These are phyloP conservation scores for Papilio polyxenes DNA, from an alignment of 1,140 invertebrate genomes.

Conservation along the genomic window DNA sequence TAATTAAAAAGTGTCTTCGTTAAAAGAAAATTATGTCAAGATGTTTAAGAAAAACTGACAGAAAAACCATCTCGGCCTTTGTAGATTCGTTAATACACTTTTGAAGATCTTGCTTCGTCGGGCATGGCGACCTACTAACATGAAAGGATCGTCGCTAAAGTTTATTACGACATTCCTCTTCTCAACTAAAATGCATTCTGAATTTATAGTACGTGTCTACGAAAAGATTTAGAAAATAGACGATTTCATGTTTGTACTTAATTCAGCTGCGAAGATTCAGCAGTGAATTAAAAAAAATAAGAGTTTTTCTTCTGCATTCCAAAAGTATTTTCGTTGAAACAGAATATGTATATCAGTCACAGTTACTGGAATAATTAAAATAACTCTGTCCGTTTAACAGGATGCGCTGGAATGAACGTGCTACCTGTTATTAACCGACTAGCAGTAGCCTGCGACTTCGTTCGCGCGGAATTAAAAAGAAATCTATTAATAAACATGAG, in stretches of 20 bases:
- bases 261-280: background rate
- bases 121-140: slow-evolving; percentile 9
- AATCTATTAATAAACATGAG: background rate
- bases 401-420: background rate
- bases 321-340: background rate
- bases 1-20: background rate
- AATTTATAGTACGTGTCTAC: background rate
- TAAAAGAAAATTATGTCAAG: background rate
- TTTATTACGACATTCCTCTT: background rate
- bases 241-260: no score
- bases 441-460: no score
- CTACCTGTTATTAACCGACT: background rate
- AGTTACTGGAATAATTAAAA: slow-evolving; percentile 18
- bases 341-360: background rate
- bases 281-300: background rate
- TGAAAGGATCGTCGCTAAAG: slow-evolving; percentile 9
- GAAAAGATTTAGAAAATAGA: no score
- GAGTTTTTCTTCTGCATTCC: background rate
- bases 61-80: background rate
- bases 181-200: background rate
- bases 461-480: no score
- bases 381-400: background rate
- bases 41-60: background rate
- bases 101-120: background rate
- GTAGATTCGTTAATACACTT: slow-evolving; percentile 5